phyloP scores from a whole-genome alignment of 2,797 vertebrate species.

The Takifugu rubripes region DNA sequence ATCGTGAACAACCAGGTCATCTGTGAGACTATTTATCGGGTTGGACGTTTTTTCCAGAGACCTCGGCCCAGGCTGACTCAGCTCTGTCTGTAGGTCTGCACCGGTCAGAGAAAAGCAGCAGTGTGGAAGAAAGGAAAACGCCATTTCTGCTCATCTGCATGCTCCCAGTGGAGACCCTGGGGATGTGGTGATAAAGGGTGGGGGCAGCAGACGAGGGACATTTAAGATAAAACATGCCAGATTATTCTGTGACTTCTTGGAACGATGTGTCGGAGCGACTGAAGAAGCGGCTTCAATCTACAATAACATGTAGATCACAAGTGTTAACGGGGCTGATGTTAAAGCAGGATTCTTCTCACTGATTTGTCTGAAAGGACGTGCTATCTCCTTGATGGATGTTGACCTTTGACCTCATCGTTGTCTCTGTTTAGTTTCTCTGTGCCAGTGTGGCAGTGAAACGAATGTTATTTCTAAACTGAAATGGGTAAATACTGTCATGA shows the following conservation, averaged over 20 bases:
- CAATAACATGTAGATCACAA: conserved; percentile 14
- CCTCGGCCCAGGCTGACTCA: conserved; percentile 37
- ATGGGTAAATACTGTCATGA: neutral
- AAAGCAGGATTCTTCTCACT: conserved; percentile 23
- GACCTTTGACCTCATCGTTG: conserved; percentile 54
- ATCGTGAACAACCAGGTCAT: conserved; percentile 26
- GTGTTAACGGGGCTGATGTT: conserved; percentile 32
- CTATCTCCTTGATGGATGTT: conserved; percentile 62
- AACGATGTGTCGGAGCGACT: conserved; percentile 8
- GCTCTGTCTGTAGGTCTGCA: conserved; percentile 51
- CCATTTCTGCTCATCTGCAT: conserved; percentile 34
- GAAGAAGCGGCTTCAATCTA: conserved; percentile 12
- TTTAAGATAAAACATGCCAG: conserved; percentile 26
- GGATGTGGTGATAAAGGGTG: conserved; percentile 29
- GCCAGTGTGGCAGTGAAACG: neutral
- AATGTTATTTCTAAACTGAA: neutral
- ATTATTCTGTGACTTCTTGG: conserved; percentile 19
- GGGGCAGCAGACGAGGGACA: conserved; percentile 26
- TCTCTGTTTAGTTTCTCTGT: conserved; percentile 48
- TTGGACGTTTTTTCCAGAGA: conserved; percentile 10
- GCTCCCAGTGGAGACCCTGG: conserved; percentile 35
- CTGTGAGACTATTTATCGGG: conserved; percentile 25
- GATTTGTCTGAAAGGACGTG: conserved; percentile 26
- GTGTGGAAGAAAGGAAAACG: conserved; percentile 18
- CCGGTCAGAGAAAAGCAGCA: conserved; percentile 34